Evolutionary conservation across 2,113 vertebrate genomes (phyloP).

Genomic region (Thomomys bottae): DNA sequence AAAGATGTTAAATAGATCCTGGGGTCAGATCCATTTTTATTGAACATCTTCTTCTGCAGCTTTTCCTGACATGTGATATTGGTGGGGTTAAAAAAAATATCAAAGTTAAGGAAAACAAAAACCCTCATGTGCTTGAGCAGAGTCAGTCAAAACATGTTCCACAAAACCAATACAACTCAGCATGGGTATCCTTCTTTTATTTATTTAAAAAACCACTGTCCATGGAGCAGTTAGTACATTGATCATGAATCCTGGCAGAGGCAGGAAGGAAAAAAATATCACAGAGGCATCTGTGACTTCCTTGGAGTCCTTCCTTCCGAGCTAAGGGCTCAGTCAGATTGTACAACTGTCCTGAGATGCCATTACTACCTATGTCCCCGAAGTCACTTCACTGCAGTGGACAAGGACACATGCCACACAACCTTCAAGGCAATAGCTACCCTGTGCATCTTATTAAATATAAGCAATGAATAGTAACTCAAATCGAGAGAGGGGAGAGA

Average conservation of each 20-base stretch:
- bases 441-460: neutral
- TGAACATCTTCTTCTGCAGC: neutral
- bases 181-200: neutral
- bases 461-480: neutral
- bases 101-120: slow-evolving; percentile 21
- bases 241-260: neutral
- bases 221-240: neutral
- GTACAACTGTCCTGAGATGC: neutral
- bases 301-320: neutral
- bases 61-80: slow-evolving; percentile 46
- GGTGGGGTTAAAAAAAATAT: neutral
- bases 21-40: slow-evolving; percentile 54
- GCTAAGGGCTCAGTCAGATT: neutral
- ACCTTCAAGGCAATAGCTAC: neutral
- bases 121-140: neutral
- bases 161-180: slow-evolving; percentile 23
- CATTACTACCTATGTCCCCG: too few relatives aligned
- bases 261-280: neutral
- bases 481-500: too few relatives aligned
- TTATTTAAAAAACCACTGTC: neutral
- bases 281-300: neutral
- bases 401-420: neutral
- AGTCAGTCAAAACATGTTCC: slow-evolving; percentile 50
- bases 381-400: too few relatives aligned
- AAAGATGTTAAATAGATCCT: slow-evolving; percentile 41